Percentiles rank a stretch among this genome's conserved stretches.
These are phyloP conservation scores for Chiroxiphia lanceolata DNA, from an alignment of 2,797 vertebrate species.

Conservation along the genomic window DNA sequence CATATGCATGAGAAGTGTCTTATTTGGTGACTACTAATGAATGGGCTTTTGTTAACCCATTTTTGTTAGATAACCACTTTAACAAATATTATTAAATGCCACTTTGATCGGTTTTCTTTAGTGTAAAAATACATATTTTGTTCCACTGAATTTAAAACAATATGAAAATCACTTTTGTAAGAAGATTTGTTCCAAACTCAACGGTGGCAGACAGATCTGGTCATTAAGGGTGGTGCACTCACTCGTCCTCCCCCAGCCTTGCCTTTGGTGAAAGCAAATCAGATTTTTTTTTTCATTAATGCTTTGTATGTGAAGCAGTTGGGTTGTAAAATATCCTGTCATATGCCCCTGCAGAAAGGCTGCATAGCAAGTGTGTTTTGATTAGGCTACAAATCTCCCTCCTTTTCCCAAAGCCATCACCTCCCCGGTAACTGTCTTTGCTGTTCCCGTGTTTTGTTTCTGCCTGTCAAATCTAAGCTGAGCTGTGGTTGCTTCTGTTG, in stretches of 20 bases:
- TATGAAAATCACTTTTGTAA: not conserved
- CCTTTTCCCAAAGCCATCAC: not conserved
- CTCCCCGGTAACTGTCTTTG: not conserved
- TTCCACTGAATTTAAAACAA: conserved; percentile 6
- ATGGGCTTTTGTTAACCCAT: conserved; percentile 53
- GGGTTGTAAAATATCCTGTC: not conserved
- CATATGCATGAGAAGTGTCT: conserved; percentile 63
- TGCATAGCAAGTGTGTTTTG: not conserved
- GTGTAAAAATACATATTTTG: conserved; percentile 52
- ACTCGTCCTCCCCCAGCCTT: not conserved
- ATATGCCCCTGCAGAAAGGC: not conserved
- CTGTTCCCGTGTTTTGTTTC: not conserved
- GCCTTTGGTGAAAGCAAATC: not conserved
- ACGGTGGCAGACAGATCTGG: not conserved
- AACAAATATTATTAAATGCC: conserved; percentile 54
- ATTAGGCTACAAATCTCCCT: not conserved
- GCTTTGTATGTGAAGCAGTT: not conserved
- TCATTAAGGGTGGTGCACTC: not conserved
- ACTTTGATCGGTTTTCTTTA: conserved; percentile 56
- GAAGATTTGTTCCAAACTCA: conserved; percentile 6
- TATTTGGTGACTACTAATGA: conserved; percentile 61
- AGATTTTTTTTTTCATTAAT: not conserved
- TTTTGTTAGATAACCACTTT: conserved; percentile 66
- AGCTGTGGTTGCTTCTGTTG: not conserved
- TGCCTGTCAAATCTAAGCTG: not conserved